A percentile compares a stretch with the other conserved stretches of the same genome.
Evolutionary conservation across 2,888 invertebrate genomes (phyloP).

Genomic region (Dione vanillae): DNA sequence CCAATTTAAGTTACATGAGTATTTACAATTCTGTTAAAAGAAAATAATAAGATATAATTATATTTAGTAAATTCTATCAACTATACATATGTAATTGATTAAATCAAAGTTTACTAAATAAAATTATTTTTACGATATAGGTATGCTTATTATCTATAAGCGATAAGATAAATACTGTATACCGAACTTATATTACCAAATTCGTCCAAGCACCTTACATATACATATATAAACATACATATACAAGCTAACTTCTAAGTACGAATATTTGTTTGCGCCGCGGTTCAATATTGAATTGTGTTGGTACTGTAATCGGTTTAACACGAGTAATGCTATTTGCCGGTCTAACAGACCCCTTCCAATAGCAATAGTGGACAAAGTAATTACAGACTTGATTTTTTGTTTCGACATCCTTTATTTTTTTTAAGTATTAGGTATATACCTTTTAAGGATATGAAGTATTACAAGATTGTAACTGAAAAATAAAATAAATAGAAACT

Average conservation of each 20-base stretch:
- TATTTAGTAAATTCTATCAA: no score
- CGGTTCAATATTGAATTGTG: constrained; percentile 52
- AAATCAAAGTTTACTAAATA: no score
- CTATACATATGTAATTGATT: no score
- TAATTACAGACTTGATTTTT: constrained; percentile 51
- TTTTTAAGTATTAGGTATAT: constrained; percentile 3
- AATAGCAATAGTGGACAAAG: constrained; percentile 48
- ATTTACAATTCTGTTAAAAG: no score
- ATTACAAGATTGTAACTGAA: no score
- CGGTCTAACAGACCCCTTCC: constrained; percentile 57
- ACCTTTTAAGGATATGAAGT: no score
- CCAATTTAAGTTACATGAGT: no score
- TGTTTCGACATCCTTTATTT: constrained; percentile 38
- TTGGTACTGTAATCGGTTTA: constrained; percentile 67
- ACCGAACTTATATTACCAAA: background rate
- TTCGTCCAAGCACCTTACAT: constrained; percentile 12
- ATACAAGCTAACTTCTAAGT: background rate
- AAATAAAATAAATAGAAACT: no score
- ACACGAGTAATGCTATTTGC: constrained; percentile 67
- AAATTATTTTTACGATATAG: no score
- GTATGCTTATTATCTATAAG: no score
- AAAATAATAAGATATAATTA: no score
- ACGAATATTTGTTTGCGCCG: constrained; percentile 45
- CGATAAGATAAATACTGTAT: no score
- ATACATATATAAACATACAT: background rate